Evolutionary conservation across 2,888 invertebrate genomes (phyloP).

Genomic region (Polydrusus pterygomalis): DNA sequence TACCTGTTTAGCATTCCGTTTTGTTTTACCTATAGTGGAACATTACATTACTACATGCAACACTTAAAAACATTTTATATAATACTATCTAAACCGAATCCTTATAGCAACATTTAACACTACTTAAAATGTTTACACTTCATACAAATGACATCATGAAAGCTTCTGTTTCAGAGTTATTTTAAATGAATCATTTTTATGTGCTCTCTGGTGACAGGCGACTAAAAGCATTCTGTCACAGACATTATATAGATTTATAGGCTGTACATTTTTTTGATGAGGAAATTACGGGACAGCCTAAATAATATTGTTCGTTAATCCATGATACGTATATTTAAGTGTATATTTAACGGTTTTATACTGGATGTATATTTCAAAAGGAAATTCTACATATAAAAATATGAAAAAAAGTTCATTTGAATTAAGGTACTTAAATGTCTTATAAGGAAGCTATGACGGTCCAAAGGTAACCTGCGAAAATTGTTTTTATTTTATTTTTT

Average conservation of each 20-base stretch:
- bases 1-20: too few relatives aligned
- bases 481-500: too few relatives aligned
- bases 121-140: conserved; percentile 45
- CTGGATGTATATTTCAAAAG: too few relatives aligned
- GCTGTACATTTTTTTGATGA: conserved; percentile 40
- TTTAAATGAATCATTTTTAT: conserved; percentile 56
- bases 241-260: conserved; percentile 53
- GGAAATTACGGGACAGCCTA: conserved; percentile 45
- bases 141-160: conserved; percentile 47
- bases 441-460: too few relatives aligned
- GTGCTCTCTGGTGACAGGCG: conserved; percentile 50
- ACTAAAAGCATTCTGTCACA: conserved; percentile 55
- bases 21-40: too few relatives aligned
- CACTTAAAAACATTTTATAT: too few relatives aligned
- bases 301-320: conserved; percentile 38
- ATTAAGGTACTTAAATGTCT: too few relatives aligned
- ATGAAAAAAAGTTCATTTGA: too few relatives aligned
- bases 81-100: not conserved
- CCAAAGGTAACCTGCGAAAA: too few relatives aligned
- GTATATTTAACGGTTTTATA: too few relatives aligned
- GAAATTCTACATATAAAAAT: too few relatives aligned
- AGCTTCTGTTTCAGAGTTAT: conserved; percentile 48
- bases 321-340: not conserved
- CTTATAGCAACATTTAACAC: conserved; percentile 37
- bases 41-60: too few relatives aligned